Conservation (phyloP, 2,888 invertebrate species). For the Cheilosia urbana region DNA sequence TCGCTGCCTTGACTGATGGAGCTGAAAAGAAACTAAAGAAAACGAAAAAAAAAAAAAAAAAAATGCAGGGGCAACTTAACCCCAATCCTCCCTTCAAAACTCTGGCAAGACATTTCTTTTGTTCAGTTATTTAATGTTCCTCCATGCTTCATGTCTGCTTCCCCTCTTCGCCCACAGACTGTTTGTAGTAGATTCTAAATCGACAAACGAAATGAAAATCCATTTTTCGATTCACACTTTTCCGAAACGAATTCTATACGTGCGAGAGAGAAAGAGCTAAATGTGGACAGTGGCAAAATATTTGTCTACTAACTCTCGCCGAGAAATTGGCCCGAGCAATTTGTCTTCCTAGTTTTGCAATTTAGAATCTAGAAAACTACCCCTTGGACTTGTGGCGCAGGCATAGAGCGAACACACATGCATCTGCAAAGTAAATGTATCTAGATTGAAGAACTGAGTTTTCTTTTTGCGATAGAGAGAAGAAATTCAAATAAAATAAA, state of each 20-base stretch:
- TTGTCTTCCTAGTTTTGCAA: constrained; percentile 49
- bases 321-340: constrained; percentile 47
- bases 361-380: constrained; percentile 49
- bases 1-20: constrained; percentile 10
- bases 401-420: constrained; percentile 42
- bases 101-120: constrained; percentile 39
- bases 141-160: constrained; percentile 45
- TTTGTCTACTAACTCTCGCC: constrained; percentile 57
- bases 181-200: constrained; percentile 24
- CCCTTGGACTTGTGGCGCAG: constrained; percentile 32
- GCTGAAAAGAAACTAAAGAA: constrained; percentile 1
- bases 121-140: constrained; percentile 55
- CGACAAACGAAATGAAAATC: constrained; percentile 49
- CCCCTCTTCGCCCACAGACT: neutral
- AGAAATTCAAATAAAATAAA: constrained; percentile 69
- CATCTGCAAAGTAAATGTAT: constrained; percentile 53
- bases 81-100: constrained; percentile 37
- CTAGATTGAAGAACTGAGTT: constrained; percentile 18
- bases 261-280: constrained; percentile 9
- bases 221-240: constrained; percentile 53
- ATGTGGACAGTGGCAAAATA: constrained; percentile 23
- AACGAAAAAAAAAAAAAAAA: constrained; percentile 1
- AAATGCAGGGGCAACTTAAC: constrained; percentile 39
- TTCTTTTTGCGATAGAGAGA: constrained; percentile 30
- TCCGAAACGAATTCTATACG: neutral